Base-by-base conservation (phyloP, 2,113 vertebrate species). In the Phaethon lepturus region DNA sequence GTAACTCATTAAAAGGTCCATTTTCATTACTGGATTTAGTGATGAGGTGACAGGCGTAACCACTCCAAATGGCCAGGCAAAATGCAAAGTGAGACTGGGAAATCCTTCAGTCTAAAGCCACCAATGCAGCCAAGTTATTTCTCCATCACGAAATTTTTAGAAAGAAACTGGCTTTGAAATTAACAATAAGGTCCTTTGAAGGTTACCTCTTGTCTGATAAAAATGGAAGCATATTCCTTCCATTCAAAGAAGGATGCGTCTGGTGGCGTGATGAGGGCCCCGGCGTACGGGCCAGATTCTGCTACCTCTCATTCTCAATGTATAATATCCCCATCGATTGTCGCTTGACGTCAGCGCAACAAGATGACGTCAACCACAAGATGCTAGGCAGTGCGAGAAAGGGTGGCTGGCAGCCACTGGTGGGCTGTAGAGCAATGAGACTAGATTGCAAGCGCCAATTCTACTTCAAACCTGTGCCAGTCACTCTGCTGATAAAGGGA, bases 11-110 rank as follows among this genome's bases (percentile, higher is more conserved):
- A 96, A 96, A 97, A 92, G 82, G 94, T 95, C 76, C 76, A 81
- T 98, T 98, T 98, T 98, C 91, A 97, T 97, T 97, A 98, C 29
- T 93, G 64, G 56, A 83, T 88, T 81, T 94, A 96, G 67, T 90
- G 64, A 92, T 90, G 91, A 93, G 90, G 75, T 96, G 94, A 97
- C 97, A 97, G 83, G 88, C 64, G 5, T 89, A 97, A 96, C 88
- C 66, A 58, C 66, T 94, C 84, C 87, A 98, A 97, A 94, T 91
- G 91, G 84, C 77, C 90, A 86, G 88, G 31, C 71, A 62, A 94
- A 96, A 95, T 55, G 28, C 84, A 75, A 58, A 94, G 55, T 66
- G 47, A 53, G 74, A 79, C 72, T 79, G 74, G 88, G 83, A 92
- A 95, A 79, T 94, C 53, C 67, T 86, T 84, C 18, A 40, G 31